These are phyloP conservation scores for Boloria selene DNA, from an alignment of 2,888 invertebrate species.

Conservation along the genomic window DNA sequence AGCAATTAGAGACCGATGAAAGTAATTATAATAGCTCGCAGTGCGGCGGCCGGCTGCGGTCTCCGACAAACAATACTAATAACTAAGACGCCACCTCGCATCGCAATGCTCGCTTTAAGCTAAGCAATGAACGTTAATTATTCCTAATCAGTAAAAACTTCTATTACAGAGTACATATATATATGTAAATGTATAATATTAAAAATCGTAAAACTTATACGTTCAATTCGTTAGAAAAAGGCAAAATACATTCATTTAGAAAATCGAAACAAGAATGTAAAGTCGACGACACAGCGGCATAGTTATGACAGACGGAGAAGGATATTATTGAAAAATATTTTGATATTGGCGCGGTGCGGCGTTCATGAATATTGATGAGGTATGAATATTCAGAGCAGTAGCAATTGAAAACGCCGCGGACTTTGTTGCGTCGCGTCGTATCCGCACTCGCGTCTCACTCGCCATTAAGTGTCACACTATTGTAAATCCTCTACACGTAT, in stretches of 20 bases:
- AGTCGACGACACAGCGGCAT: constrained; percentile 21
- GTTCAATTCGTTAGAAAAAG: neutral
- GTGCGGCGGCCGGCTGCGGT: constrained; percentile 14
- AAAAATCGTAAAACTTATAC: too few species aligned
- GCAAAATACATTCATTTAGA: neutral
- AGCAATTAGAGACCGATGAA: constrained; percentile 29
- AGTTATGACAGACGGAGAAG: constrained; percentile 34
- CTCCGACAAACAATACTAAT: constrained; percentile 18
- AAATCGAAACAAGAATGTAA: constrained; percentile 36
- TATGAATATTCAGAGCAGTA: constrained; percentile 70
- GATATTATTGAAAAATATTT: constrained; percentile 47
- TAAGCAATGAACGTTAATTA: neutral
- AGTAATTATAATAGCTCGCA: constrained; percentile 25
- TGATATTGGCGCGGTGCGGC: constrained; percentile 43
- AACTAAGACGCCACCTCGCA: constrained; percentile 13
- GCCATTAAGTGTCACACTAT: neutral
- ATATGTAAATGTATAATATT: neutral
- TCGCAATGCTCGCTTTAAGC: constrained; percentile 2
- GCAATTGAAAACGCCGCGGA: constrained; percentile 65
- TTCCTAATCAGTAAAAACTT: neutral
- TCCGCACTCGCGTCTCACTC: constrained; percentile 6
- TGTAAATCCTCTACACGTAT: neutral
- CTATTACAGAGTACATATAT: too few species aligned
- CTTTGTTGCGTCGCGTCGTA: constrained; percentile 20
- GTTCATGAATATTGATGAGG: constrained; percentile 71